Conservation (phyloP, 2,113 vertebrate species). For the Jaculus jaculus region DNA sequence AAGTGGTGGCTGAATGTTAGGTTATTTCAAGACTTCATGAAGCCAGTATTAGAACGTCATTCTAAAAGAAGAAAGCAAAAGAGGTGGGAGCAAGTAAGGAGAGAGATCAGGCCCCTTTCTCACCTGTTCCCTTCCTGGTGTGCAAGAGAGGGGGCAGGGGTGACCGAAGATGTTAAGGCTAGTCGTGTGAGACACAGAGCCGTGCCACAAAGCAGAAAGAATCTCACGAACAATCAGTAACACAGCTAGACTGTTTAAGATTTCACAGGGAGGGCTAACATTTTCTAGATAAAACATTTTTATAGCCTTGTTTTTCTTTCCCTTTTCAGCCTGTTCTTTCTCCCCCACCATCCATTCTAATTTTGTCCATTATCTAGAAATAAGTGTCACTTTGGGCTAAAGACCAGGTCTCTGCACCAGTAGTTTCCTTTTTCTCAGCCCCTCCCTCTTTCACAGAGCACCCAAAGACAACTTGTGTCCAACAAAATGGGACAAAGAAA, state of each 20-base stretch:
- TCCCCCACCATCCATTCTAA: constrained; percentile 74
- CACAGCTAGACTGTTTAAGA: constrained; percentile 57
- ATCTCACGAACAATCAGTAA: constrained; percentile 39
- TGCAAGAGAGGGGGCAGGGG: neutral
- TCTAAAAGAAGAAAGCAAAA: neutral
- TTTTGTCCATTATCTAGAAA: constrained; percentile 73
- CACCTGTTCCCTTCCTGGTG: neutral
- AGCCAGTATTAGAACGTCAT: neutral
- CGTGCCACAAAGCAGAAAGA: constrained; percentile 60
- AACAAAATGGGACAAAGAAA: neutral
- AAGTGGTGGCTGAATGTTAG: neutral
- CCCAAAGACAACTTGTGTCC: neutral
- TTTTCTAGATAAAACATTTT: constrained; percentile 77
- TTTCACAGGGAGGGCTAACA: constrained; percentile 57
- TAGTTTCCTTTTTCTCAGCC: neutral
- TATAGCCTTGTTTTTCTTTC: constrained; percentile 48
- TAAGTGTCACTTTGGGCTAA: constrained; percentile 69
- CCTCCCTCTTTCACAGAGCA: neutral
- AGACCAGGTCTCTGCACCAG: constrained; percentile 52
- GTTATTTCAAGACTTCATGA: neutral
- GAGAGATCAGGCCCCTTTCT: neutral
- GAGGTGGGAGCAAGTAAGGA: too few relatives aligned
- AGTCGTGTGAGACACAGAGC: neutral
- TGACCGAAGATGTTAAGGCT: neutral
- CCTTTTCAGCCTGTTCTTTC: constrained; percentile 69